These are phyloP conservation scores for Trachymyrmex cornetzi DNA, from an alignment of 1,140 invertebrate genomes.

Conservation along the genomic window DNA sequence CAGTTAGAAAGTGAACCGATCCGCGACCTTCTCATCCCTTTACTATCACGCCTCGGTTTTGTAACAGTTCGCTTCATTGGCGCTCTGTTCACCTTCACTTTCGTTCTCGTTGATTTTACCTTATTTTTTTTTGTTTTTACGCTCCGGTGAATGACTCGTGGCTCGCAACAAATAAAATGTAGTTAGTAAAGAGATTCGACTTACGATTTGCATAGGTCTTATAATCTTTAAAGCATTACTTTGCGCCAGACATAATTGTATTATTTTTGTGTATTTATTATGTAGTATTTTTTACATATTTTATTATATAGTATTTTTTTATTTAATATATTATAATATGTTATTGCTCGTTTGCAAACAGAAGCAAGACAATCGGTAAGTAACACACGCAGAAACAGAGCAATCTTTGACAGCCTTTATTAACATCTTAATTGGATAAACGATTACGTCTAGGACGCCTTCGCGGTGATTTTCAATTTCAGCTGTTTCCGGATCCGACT, in stretches of 20 bases:
- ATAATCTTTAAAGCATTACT: not conserved
- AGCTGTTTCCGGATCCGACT: conserved; percentile 34
- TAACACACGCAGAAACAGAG: conserved; percentile 19
- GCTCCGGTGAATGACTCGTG: conserved; percentile 24
- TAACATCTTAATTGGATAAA: conserved; percentile 68
- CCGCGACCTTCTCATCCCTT: conserved; percentile 67
- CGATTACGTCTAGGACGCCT: conserved; percentile 65
- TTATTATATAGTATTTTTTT: not conserved
- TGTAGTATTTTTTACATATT: not conserved
- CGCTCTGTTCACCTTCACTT: conserved; percentile 74
- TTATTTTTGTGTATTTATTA: not conserved
- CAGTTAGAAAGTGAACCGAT: conserved; percentile 68
- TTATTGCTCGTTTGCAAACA: conserved; percentile 11
- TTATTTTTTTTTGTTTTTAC: conserved; percentile 42
- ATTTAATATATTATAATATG: not conserved
- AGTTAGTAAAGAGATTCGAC: not conserved
- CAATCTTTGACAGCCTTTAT: conserved; percentile 38
- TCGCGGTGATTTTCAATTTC: conserved; percentile 64
- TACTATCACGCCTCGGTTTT: conserved; percentile 60
- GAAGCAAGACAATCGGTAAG: not conserved
- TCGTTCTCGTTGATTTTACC: conserved; percentile 65
- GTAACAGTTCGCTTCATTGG: conserved; percentile 59
- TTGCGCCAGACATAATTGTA: not conserved
- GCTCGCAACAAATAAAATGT: not conserved
- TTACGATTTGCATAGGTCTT: not conserved